These are phyloP conservation scores for Orthonyx spaldingii DNA, from an alignment of 2,113 vertebrate genomes.

Conservation along the genomic window DNA sequence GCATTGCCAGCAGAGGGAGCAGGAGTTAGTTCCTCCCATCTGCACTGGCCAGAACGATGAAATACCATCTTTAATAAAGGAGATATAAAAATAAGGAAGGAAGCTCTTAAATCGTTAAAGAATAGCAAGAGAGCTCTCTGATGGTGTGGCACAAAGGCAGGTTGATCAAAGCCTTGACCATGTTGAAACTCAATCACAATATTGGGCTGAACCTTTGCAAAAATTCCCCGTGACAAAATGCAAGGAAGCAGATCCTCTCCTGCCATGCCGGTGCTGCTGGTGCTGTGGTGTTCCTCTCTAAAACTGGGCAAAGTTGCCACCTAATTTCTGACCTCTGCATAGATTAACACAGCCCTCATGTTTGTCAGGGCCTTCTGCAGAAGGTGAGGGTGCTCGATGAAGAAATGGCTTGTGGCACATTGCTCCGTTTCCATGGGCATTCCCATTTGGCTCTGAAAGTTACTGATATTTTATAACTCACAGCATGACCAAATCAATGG, in stretches of 20 bases:
- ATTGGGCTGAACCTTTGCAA: background rate
- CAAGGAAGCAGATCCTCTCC: background rate
- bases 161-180: background rate
- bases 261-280: background rate
- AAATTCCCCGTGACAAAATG: background rate
- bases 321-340: background rate
- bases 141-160: background rate
- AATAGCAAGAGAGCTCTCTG: background rate
- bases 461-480: background rate
- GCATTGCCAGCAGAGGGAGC: conserved; percentile 59
- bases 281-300: background rate
- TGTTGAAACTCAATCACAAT: background rate
- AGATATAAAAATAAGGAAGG: background rate
- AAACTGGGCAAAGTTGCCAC: background rate
- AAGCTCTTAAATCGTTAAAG: background rate
- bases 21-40: background rate
- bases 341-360: background rate
- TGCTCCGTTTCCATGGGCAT: background rate
- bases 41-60: accelerated
- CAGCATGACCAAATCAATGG: background rate
- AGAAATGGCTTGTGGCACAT: background rate
- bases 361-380: background rate
- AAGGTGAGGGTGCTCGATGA: background rate
- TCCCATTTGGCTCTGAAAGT: background rate
- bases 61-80: background rate